Percentiles rank a stretch among this genome's conserved stretches.
Evolutionary conservation across 2,113 vertebrate genomes (phyloP).

Genomic region (Panthera tigris): DNA sequence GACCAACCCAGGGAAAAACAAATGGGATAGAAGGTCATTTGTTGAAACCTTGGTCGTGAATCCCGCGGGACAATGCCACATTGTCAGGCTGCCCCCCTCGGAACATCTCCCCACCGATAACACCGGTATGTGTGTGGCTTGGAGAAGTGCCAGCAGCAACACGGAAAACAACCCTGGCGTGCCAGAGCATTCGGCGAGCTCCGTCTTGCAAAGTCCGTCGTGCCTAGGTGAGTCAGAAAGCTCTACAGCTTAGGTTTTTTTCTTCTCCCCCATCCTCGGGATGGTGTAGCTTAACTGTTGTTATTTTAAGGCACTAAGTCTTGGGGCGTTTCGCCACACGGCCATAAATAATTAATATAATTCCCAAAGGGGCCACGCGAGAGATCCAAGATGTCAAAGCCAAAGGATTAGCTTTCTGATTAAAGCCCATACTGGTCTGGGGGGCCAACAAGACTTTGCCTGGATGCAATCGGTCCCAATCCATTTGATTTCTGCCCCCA

Average conservation of each 20-base stretch:
- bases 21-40: conserved; percentile 62
- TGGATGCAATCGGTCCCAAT: accelerated
- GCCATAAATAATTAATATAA: background rate
- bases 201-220: background rate
- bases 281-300: background rate
- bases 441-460: background rate
- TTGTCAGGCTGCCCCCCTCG: conserved; percentile 41
- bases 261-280: background rate
- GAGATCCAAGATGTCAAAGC: background rate
- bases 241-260: background rate
- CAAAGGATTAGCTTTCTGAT: background rate
- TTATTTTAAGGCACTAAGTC: background rate
- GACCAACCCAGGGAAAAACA: background rate
- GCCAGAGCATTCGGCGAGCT: background rate
- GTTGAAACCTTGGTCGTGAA: conserved; percentile 46
- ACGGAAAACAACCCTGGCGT: background rate
- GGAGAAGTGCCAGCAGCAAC: conserved; percentile 52
- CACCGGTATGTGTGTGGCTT: conserved; percentile 57
- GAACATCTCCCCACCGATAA: conserved; percentile 30
- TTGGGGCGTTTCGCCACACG: background rate
- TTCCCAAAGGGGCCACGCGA: background rate
- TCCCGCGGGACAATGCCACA: conserved; percentile 68
- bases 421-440: background rate
- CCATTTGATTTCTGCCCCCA: background rate
- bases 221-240: background rate